These are phyloP conservation scores for Eretmochelys imbricata DNA, from an alignment of 2,113 vertebrate species.

Conservation along the genomic window DNA sequence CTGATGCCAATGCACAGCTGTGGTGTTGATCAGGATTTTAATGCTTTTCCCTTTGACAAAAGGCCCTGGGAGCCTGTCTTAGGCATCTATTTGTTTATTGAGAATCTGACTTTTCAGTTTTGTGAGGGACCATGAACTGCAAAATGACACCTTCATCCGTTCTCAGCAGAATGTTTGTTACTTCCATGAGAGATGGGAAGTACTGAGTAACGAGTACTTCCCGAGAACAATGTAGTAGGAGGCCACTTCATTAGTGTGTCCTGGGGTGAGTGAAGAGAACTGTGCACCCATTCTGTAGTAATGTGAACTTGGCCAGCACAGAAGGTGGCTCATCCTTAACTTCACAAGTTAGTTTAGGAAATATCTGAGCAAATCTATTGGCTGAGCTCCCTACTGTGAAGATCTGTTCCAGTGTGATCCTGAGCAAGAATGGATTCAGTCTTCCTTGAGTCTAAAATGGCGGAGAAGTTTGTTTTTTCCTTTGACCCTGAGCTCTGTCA, in stretches of 20 bases:
- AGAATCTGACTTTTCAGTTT: not conserved
- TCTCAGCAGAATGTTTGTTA: not conserved
- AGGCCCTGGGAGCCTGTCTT: not conserved
- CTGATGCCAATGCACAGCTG: not conserved
- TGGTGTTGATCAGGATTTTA: no score
- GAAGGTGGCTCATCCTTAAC: not conserved
- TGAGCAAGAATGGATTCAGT: not conserved
- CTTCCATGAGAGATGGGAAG: not conserved
- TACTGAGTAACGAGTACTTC: not conserved
- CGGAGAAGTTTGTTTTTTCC: not conserved
- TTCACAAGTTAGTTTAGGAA: not conserved
- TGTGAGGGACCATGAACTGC: not conserved
- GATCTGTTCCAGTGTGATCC: not conserved
- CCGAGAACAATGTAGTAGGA: not conserved
- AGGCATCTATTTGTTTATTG: not conserved
- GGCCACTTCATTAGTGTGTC: not conserved
- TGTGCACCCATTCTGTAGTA: not conserved
- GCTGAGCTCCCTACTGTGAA: not conserved
- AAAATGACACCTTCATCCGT: not conserved
- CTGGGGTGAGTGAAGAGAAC: not conserved
- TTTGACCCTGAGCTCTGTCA: no score
- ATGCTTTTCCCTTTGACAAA: not conserved
- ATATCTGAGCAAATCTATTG: rapidly evolving
- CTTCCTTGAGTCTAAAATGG: not conserved
- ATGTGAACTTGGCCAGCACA: not conserved